phyloP scores from a whole-genome alignment of 2,888 invertebrate species.

The Tipula vernalis region DNA sequence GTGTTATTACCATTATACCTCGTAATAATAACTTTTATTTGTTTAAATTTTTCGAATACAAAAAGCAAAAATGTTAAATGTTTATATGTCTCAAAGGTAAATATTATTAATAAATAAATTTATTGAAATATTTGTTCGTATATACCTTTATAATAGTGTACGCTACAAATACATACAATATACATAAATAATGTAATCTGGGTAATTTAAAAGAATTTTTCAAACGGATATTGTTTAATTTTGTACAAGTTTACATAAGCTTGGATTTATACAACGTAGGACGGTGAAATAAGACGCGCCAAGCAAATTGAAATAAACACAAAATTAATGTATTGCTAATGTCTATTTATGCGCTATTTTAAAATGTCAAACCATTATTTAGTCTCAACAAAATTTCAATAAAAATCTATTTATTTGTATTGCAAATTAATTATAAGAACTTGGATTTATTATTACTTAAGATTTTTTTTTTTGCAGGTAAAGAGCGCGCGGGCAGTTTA shows the following conservation, averaged over 20 bases:
- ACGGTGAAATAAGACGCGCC: background rate
- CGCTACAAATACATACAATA: no score
- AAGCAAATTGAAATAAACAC: background rate
- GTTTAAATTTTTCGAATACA: background rate
- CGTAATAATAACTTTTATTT: background rate
- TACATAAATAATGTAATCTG: background rate
- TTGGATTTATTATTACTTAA: background rate
- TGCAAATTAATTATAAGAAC: background rate
- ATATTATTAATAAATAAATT: background rate
- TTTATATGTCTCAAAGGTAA: background rate
- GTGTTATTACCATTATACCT: background rate
- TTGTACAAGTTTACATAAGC: background rate
- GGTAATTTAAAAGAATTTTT: background rate
- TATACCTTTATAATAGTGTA: no score
- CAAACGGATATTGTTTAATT: background rate
- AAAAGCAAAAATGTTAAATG: background rate
- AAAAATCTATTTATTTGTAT: background rate
- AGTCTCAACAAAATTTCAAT: background rate
- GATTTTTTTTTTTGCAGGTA: no score
- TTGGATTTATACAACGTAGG: background rate
- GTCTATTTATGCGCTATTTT: background rate
- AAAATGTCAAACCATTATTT: background rate
- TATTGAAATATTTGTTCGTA: background rate
- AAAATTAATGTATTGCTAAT: background rate
- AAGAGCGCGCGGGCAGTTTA: no score